Base-by-base conservation (phyloP, 2,888 invertebrate species). In the Cyaniris semiargus region DNA sequence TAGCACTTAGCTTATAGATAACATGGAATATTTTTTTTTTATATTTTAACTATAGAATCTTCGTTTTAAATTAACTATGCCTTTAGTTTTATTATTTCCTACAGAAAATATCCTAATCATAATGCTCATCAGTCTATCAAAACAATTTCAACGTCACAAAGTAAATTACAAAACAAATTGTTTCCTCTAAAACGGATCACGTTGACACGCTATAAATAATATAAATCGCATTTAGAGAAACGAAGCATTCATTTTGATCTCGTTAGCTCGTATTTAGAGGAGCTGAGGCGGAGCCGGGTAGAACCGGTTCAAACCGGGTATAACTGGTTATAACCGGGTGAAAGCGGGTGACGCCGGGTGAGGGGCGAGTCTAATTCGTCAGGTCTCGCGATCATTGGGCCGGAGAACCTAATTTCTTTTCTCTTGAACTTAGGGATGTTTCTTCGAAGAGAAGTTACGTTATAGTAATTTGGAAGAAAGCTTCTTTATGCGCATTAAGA, bases 251-350 rank as follows among this genome's bases (percentile, higher is more conserved):
- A 87, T 92, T 90, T 89, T 86, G 90, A 92, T 91, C 92, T 93
- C 90, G 93, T 93, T 93, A 93, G 89, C 88, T 91, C 93, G 93
- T 93, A 94, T 94, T 93, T 93, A 93, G 89, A 88, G 89, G 89
- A 87, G 87, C 87, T 88, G 87, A 88, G 90, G 92, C 90, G 91
- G 79, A 87, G 85, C 86, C 85, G 88, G 87, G 86, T 86, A 82
- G 86, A 78, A 23, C 72, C 23, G 48, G 72, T 23, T 27, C 8
- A 58, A 21, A 7, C 86, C 84, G 44, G 44, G 44, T 44, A 44
- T 13, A 44, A 10, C 44, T 10, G 10, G 44, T 10, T 0, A 44
- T 44, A 44, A 44, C 86, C 85, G 88, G 87, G 86, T 86, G 83
- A 86, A 78, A 15, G 18, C 23, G 88, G 87, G 86, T 86, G 83